These are phyloP conservation scores for Nemurella pictetii DNA, from an alignment of 2,888 invertebrate species.

Conservation along the genomic window DNA sequence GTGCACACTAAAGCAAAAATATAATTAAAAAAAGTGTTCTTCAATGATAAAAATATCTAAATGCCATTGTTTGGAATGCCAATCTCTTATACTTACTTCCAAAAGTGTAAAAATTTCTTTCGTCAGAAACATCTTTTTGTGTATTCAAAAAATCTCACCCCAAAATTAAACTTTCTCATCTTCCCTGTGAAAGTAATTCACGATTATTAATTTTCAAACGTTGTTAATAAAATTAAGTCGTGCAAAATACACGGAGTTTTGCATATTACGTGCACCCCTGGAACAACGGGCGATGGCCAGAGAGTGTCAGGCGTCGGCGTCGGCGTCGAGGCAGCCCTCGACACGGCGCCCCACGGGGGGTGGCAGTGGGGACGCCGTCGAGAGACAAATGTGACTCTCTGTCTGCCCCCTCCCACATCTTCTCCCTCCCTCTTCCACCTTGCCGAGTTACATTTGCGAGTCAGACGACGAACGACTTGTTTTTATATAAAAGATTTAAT, in stretches of 20 bases:
- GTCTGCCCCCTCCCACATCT: too few species aligned
- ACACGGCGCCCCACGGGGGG: not conserved
- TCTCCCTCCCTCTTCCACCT: too few species aligned
- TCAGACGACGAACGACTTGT: slow-evolving; percentile 12
- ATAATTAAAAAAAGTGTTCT: too few species aligned
- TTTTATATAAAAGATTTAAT: slow-evolving; percentile 41
- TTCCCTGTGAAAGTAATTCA: not conserved
- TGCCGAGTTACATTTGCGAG: not conserved
- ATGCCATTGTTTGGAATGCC: too few species aligned
- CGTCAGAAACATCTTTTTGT: not conserved
- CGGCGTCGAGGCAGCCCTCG: not conserved
- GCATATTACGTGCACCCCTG: too few species aligned
- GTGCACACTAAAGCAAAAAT: too few species aligned
- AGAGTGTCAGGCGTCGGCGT: not conserved
- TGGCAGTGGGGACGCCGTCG: not conserved
- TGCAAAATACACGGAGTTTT: not conserved
- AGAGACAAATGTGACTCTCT: slow-evolving; percentile 6
- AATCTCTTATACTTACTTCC: too few species aligned
- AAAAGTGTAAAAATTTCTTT: not conserved
- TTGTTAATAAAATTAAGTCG: slow-evolving; percentile 7
- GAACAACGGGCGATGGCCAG: not conserved
- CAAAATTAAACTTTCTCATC: not conserved
- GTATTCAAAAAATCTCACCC: not conserved
- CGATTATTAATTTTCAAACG: slow-evolving; percentile 21
- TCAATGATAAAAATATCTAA: too few species aligned